Percentiles rank a stretch among this genome's conserved stretches.
These are phyloP conservation scores for Bradysia coprophila DNA, from an alignment of 1,140 invertebrate species.

Conservation along the genomic window DNA sequence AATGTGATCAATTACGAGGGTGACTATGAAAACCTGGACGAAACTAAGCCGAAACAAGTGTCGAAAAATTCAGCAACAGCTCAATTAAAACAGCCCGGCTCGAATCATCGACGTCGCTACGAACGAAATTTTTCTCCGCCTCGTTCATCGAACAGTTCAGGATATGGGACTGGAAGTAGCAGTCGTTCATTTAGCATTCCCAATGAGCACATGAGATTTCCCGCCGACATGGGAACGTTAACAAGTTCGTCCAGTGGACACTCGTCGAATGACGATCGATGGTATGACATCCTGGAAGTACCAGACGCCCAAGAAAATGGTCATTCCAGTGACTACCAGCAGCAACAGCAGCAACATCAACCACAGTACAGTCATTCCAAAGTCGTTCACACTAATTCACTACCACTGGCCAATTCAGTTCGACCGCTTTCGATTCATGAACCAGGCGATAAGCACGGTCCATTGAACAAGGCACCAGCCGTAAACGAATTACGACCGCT, in stretches of 20 bases:
- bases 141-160: constrained; percentile 63
- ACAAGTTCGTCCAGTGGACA: constrained; percentile 44
- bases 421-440: constrained; percentile 26
- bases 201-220: constrained; percentile 2
- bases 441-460: constrained; percentile 21
- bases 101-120: constrained; percentile 42
- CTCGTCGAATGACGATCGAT: constrained; percentile 41
- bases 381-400: neutral
- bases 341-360: constrained; percentile 8
- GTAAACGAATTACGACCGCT: constrained; percentile 3
- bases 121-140: constrained; percentile 62
- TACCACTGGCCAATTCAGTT: constrained; percentile 22
- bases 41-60: constrained; percentile 10
- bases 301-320: constrained; percentile 1
- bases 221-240: constrained; percentile 26
- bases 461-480: constrained; percentile 3
- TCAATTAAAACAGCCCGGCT: constrained; percentile 29
- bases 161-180: constrained; percentile 66
- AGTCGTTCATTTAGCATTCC: constrained; percentile 18
- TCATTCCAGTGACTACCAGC: constrained; percentile 7
- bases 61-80: constrained; percentile 12
- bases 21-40: constrained; percentile 47
- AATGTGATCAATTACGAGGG: constrained; percentile 38
- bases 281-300: constrained; percentile 24
- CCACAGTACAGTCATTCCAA: constrained; percentile 7